Evolutionary conservation across 1,140 invertebrate genomes (phyloP), one percentile per base, ranked within the genome.

Genomic region (Drosophila murphyi): DNA sequence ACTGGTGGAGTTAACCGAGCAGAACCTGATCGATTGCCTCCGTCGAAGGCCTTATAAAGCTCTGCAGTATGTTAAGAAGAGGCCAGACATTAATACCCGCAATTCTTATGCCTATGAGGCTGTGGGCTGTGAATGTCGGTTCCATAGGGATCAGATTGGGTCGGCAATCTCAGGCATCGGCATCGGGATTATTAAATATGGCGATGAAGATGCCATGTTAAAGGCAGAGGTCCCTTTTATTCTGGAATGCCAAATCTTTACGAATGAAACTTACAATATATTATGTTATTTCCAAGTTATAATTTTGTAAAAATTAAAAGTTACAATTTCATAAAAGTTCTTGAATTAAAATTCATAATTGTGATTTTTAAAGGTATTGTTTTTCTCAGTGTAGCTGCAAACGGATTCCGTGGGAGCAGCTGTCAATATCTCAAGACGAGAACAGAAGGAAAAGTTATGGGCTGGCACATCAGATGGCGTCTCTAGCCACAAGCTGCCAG

Each of bases 11-110:
- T 94, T 98, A 0, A 97, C 96, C 73, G 97, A 98, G 93, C 97
- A 98, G 92, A 98, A 98, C 88, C 93, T 98, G 10, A 93, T 98
- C 3, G 98, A 98, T 93, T 98, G 97, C 82, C 1, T 97, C 97
- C 12, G 86, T 69, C 39, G 97, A 72, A 91, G 96, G 1, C 97
- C 97, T 94, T 94, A 48, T 2, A n/a, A 95, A 59, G 95, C 95
- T 7, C 96, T 97, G 92, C 88, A 94, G 50, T 98, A 98, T 90
- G 94, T 98, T 52, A 96, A 95, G 83, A 94, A 95, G 2, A 98
- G 97, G 82, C 32, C 86, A 93, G 68, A 62, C 31, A 94, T 98
- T 41, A 97, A 98, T 88, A 97, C 97, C 5, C 91, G 93, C 3
- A 90, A 93, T 3, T 94, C 94, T 2, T 97, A 97, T 85, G 95